Conservation (phyloP, 2,113 vertebrate species). For the Sarotherodon lohbergeri region DNA sequence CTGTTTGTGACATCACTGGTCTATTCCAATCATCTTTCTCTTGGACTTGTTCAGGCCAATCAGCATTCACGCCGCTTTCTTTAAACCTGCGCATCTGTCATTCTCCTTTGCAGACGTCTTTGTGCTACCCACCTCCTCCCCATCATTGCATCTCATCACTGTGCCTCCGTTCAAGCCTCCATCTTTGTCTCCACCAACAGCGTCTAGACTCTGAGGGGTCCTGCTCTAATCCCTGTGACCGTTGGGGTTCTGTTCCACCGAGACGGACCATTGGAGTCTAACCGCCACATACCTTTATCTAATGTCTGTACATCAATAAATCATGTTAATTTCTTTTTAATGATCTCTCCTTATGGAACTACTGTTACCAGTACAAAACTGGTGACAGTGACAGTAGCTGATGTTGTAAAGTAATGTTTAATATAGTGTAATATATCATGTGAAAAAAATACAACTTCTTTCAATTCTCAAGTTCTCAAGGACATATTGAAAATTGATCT, state of each 20-base stretch:
- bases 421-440: not conserved
- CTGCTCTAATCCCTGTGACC: not conserved
- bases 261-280: not conserved
- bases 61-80: fast-evolving
- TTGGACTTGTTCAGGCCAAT: not conserved
- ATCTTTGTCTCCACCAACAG: not conserved
- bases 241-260: fast-evolving
- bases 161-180: not conserved
- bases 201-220: not conserved
- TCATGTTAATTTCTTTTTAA: not conserved
- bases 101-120: not conserved
- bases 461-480: fast-evolving
- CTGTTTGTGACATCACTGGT: not conserved
- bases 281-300: fast-evolving
- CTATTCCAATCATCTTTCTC: not conserved
- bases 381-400: not conserved
- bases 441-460: not conserved
- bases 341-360: not conserved
- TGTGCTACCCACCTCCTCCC: fast-evolving
- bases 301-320: fast-evolving
- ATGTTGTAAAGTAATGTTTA: not conserved
- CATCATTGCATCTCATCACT: not conserved
- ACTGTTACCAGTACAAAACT: not conserved
- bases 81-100: fast-evolving
- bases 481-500: not conserved